These are phyloP conservation scores for Drosophila lowei DNA, from an alignment of 1,140 invertebrate species.

Conservation along the genomic window DNA sequence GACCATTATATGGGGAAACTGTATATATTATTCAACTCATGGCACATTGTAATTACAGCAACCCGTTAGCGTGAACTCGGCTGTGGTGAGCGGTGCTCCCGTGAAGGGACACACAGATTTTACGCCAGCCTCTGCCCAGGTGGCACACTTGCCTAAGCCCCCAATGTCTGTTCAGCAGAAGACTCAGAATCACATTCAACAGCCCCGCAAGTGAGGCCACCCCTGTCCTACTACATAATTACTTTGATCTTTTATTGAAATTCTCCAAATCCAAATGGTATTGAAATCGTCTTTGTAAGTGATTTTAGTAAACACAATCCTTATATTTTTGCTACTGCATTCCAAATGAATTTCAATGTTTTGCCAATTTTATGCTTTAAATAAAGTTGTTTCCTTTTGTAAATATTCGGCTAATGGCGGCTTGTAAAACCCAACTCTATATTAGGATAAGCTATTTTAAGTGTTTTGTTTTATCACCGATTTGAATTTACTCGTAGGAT, in stretches of 20 bases:
- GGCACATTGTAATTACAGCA: slow-evolving; percentile 48
- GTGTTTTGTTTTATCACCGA: neutral
- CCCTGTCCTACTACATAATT: neutral
- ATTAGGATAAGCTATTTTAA: neutral
- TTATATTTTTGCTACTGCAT: slow-evolving; percentile 67
- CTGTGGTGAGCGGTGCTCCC: slow-evolving; percentile 90
- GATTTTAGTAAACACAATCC: slow-evolving; percentile 20
- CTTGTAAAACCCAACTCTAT: too few species aligned
- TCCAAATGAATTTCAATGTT: slow-evolving; percentile 52
- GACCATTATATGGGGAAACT: too few species aligned
- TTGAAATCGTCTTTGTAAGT: slow-evolving; percentile 37
- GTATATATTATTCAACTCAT: slow-evolving; percentile 56
- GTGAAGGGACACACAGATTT: slow-evolving; percentile 93
- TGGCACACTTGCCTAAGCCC: slow-evolving; percentile 89
- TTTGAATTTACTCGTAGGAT: too few species aligned
- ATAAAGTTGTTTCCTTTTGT: slow-evolving; percentile 54
- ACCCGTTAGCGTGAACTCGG: slow-evolving; percentile 87
- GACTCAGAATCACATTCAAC: slow-evolving; percentile 87
- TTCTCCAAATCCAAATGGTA: slow-evolving; percentile 45
- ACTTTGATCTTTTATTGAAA: slow-evolving; percentile 52
- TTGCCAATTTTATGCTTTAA: slow-evolving; percentile 34
- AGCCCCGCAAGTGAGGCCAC: slow-evolving; percentile 87
- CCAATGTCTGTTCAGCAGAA: slow-evolving; percentile 86
- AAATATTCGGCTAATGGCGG: slow-evolving; percentile 3
- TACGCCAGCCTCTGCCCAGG: slow-evolving; percentile 92